Evolutionary conservation across 2,113 vertebrate genomes (phyloP), one percentile per base, ranked within the genome.

Genomic region (Australoheros scitulus): DNA sequence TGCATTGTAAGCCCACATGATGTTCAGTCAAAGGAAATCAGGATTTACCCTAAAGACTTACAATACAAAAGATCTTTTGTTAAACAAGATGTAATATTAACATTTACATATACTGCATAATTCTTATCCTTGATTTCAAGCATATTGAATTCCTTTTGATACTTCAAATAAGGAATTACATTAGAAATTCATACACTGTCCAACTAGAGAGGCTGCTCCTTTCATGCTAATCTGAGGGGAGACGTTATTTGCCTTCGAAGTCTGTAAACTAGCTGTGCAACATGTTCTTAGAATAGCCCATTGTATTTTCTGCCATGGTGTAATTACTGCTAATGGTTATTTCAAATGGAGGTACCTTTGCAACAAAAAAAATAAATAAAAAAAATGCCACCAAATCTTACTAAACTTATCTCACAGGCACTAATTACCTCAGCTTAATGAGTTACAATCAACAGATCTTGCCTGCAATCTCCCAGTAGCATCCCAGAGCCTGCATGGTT

Each of bases 351-450:
- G 60, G 65, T 64, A 55, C 88, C 89, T 81, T 87, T 86, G 80
- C 56, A 87, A 82, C 74, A 60, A 9, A 7, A 58, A 81, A 84
- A 90, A 80, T 2, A 24, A 88, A 63, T n/a, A n/a, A 56, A 14
- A 24, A 61, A 86, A 83, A 91, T 78, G 89, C 88, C 82, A 90
- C 84, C 79, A 81, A 86, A 86, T 83, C 80, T 74, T 70, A 52
- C 89, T 83, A 83, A 92, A 91, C 76, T 59, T 89, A 90, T 92
- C 91, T 91, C 81, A 65, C 79, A 84, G 88, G 79, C 76, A 82
- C 77, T 91, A 93, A 94, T 94, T 93, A 89, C 82, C 74, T 83
- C 83, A 17, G 80, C 81, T 87, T 93, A 90, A 91, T 89, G 86
- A 89, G 60, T 90, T 77, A 83, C 87, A 93, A 93, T 94, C 93